These are phyloP conservation scores for Gambusia yucatana DNA, from an alignment of 2,797 vertebrate genomes.

Conservation along the genomic window DNA sequence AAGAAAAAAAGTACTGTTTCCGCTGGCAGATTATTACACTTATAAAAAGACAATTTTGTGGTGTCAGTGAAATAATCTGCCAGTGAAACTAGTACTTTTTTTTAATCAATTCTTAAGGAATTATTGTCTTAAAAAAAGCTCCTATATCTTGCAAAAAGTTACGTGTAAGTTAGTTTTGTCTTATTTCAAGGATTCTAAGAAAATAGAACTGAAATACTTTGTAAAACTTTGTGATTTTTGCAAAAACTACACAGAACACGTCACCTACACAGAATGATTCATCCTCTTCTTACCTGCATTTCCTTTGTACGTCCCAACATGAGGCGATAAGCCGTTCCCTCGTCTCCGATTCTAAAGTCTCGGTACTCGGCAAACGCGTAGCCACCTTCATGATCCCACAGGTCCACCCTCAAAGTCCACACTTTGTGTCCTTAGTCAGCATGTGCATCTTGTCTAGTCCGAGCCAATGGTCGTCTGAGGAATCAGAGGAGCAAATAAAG, in stretches of 20 bases:
- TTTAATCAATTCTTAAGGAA: no score
- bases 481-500: background rate
- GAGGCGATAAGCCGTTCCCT: constrained; percentile 49
- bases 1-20: no score
- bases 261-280: background rate
- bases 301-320: constrained; percentile 60
- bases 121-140: no score
- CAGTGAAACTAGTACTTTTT: no score
- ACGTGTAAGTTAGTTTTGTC: no score
- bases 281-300: constrained; percentile 59
- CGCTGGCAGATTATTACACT: no score
- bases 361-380: constrained; percentile 55
- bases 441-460: constrained; percentile 63
- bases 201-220: no score
- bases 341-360: constrained; percentile 58
- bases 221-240: no score
- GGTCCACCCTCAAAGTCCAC: constrained; percentile 57
- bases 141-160: no score
- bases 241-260: background rate
- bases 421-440: constrained; percentile 55
- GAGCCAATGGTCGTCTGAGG: constrained; percentile 2
- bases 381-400: constrained; percentile 64
- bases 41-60: no score
- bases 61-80: no score
- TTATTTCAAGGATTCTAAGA: no score